Percentiles rank a stretch among this genome's conserved stretches.
These are phyloP conservation scores for Tadarida brasiliensis DNA, from an alignment of 2,797 vertebrate genomes.

Conservation along the genomic window DNA sequence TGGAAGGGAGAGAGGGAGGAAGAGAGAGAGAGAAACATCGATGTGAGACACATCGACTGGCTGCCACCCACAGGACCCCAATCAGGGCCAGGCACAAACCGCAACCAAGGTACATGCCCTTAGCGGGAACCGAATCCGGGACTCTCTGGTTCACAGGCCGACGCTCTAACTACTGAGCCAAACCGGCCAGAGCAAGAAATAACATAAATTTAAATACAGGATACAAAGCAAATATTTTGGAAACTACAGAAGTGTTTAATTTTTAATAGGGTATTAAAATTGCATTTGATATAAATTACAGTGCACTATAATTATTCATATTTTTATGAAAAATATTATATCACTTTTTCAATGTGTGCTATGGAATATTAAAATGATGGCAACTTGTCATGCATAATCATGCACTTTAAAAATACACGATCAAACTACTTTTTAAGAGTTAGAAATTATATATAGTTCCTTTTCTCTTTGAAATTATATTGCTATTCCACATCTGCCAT, in stretches of 20 bases:
- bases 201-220: constrained; percentile 1
- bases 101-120: no score
- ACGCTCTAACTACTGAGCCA: no score
- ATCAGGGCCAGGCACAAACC: no score
- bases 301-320: not conserved
- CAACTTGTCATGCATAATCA: not conserved
- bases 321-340: not conserved
- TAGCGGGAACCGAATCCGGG: no score
- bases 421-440: not conserved
- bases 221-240: not conserved
- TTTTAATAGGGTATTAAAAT: not conserved
- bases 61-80: no score
- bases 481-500: not conserved
- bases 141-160: no score
- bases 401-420: not conserved
- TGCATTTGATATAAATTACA: not conserved
- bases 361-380: not conserved
- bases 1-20: no score
- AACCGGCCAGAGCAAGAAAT: no score
- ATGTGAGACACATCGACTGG: no score
- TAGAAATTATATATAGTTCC: not conserved
- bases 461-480: not conserved
- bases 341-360: not conserved
- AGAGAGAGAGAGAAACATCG: no score
- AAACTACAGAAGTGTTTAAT: not conserved